phyloP scores from a whole-genome alignment of 2,888 invertebrate species.

The Orchestes rusci region DNA sequence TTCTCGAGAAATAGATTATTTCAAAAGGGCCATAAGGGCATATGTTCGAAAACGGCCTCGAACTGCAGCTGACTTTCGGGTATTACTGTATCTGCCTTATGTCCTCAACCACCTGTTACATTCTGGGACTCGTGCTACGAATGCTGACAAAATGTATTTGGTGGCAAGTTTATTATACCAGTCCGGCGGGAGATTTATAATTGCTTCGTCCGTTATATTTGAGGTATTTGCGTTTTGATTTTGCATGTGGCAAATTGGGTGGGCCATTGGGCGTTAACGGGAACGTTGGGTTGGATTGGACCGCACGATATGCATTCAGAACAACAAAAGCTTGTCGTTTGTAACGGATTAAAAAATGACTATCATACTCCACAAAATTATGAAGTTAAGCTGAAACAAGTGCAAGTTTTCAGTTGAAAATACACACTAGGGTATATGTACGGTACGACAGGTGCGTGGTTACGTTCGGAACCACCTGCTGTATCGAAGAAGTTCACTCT shows the following conservation, averaged over 20 bases:
- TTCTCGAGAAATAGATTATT: too few species aligned
- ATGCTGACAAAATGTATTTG: constrained; percentile 15
- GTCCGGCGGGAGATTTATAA: too few species aligned
- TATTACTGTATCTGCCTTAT: constrained; percentile 37
- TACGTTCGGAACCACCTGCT: constrained; percentile 29
- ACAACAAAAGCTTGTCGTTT: too few species aligned
- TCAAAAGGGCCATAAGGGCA: too few species aligned
- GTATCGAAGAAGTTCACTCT: constrained; percentile 22
- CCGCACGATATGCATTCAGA: too few species aligned
- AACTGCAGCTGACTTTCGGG: constrained; percentile 37
- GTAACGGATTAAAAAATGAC: too few species aligned
- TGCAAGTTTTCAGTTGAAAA: constrained; percentile 38
- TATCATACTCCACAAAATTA: too few species aligned
- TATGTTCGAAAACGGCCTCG: constrained; percentile 24
- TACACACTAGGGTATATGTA: constrained; percentile 34
- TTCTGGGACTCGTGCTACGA: constrained; percentile 29
- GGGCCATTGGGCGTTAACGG: not conserved
- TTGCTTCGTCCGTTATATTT: too few species aligned
- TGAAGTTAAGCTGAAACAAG: constrained; percentile 29
- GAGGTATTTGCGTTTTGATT: not conserved
- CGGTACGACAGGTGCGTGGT: constrained; percentile 38
- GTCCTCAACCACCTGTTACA: constrained; percentile 40
- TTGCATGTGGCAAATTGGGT: not conserved
- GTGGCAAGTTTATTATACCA: constrained; percentile 8
- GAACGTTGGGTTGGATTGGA: too few species aligned